These are phyloP conservation scores for Amphibalanus amphitrite DNA, from an alignment of 1,140 invertebrate genomes.

Conservation along the genomic window DNA sequence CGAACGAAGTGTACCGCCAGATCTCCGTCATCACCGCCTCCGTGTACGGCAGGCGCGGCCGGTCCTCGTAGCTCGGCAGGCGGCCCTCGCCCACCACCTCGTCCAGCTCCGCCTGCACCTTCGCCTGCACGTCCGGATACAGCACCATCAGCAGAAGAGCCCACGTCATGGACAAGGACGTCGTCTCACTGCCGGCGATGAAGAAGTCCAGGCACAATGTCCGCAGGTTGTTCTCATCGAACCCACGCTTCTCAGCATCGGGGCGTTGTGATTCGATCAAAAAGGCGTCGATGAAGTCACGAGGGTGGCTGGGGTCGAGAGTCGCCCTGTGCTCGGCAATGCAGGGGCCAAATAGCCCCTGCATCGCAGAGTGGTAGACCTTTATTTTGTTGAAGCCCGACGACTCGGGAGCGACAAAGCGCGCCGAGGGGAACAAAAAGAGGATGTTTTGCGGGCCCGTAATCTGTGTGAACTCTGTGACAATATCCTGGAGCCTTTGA, in stretches of 20 bases:
- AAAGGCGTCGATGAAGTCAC: constrained; percentile 74
- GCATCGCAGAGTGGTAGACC: background rate
- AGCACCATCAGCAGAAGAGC: constrained; percentile 21
- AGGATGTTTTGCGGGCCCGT: background rate
- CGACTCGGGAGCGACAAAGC: background rate
- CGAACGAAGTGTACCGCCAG: constrained; percentile 18
- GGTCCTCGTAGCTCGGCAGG: constrained; percentile 17
- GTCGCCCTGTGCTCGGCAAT: background rate
- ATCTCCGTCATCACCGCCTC: constrained; percentile 20
- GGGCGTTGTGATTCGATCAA: constrained; percentile 30
- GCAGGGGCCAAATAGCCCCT: background rate
- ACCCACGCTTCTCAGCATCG: constrained; percentile 9
- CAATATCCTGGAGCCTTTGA: constrained; percentile 42
- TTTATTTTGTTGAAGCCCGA: background rate
- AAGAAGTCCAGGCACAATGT: constrained; percentile 19
- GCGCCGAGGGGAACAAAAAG: background rate
- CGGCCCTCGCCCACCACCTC: constrained; percentile 20
- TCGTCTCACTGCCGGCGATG: constrained; percentile 24
- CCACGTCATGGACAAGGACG: constrained; percentile 24
- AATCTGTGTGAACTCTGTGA: constrained; percentile 43
- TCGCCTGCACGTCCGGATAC: constrained; percentile 23
- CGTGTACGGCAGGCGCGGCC: constrained; percentile 19
- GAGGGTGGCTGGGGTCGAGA: constrained; percentile 28
- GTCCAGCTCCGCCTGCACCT: constrained; percentile 24
- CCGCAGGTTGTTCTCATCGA: constrained; percentile 13